These are phyloP conservation scores for Notarius quadriscutis DNA, from an alignment of 2,113 vertebrate species.

Conservation along the genomic window DNA sequence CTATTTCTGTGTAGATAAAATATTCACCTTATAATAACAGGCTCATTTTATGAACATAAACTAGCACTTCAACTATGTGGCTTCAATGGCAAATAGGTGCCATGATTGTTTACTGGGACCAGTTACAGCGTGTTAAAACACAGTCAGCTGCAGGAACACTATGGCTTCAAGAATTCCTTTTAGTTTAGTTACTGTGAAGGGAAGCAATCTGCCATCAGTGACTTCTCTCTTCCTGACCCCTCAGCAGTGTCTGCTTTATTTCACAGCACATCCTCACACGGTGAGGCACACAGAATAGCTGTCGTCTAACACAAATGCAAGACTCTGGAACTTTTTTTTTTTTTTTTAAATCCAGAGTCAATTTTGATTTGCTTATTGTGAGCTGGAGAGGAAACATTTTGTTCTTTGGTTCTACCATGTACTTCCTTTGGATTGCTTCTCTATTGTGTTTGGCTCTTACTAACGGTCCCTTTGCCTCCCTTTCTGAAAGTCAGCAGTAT, in stretches of 20 bases:
- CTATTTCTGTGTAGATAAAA: background rate
- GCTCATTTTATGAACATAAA: background rate
- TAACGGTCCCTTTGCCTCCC: background rate
- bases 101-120: background rate
- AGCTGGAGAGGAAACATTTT: constrained; percentile 35
- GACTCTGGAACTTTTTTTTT: constrained; percentile 3
- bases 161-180: background rate
- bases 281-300: background rate
- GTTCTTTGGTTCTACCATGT: constrained; percentile 17
- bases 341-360: background rate
- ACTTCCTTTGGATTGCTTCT: constrained; percentile 54
- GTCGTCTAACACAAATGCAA: background rate
- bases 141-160: background rate
- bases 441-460: constrained; percentile 6
- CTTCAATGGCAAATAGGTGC: background rate
- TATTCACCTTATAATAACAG: background rate
- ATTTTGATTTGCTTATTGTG: constrained; percentile 11
- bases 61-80: background rate
- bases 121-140: background rate
- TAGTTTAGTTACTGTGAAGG: background rate
- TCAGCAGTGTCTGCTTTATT: background rate
- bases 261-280: background rate
- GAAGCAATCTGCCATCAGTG: background rate
- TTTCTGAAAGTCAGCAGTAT: constrained; percentile 10
- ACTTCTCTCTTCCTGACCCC: background rate